These are phyloP conservation scores for Hemaris fuciformis DNA, from an alignment of 2,888 invertebrate species.

Conservation along the genomic window DNA sequence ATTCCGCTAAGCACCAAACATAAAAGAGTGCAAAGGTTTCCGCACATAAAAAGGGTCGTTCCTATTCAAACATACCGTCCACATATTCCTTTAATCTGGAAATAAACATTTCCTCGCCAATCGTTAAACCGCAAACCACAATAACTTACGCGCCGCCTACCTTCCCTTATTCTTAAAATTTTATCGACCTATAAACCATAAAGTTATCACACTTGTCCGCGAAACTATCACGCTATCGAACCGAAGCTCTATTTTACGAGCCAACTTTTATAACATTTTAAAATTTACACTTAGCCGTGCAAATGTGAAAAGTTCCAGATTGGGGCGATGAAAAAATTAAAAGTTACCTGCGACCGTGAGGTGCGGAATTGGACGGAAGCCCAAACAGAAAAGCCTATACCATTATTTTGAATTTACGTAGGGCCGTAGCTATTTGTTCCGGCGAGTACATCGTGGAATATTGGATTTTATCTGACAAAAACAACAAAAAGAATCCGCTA, in stretches of 20 bases:
- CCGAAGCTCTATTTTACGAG: slow-evolving; percentile 12
- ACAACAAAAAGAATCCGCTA: too few species aligned
- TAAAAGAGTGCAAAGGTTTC: neutral
- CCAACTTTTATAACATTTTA: slow-evolving; percentile 8
- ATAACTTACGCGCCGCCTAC: neutral
- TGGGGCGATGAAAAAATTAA: slow-evolving; percentile 9
- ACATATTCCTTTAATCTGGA: neutral
- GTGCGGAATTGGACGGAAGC: neutral
- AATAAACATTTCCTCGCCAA: neutral
- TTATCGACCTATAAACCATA: slow-evolving; percentile 8
- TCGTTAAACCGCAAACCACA: too few species aligned
- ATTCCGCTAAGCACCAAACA: too few species aligned
- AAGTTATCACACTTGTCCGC: slow-evolving; percentile 16
- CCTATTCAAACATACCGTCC: neutral
- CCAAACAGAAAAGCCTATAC: neutral
- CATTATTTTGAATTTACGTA: neutral
- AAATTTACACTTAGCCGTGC: slow-evolving; percentile 10
- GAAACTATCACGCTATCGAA: slow-evolving; percentile 12
- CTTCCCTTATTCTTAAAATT: slow-evolving; percentile 2
- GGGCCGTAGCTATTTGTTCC: too few species aligned
- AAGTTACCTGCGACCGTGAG: neutral
- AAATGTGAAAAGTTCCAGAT: slow-evolving; percentile 9
- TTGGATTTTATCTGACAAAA: too few species aligned
- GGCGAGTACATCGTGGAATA: too few species aligned
- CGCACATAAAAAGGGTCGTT: neutral